Conservation (phyloP, 2,888 invertebrate genomes). For the Mythimna pallens region DNA sequence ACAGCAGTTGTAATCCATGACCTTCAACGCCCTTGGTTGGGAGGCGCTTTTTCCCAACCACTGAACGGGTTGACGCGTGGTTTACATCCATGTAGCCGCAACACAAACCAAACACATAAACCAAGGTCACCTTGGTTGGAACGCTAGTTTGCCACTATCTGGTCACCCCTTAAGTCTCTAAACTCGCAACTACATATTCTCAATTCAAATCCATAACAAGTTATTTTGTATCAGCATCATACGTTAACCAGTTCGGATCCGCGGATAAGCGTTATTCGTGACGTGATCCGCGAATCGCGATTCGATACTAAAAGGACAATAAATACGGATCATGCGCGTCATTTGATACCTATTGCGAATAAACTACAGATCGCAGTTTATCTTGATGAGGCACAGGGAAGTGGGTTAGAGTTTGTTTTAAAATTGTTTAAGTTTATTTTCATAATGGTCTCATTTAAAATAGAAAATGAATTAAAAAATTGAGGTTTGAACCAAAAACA, state of each 20-base stretch:
- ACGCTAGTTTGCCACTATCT: too few species aligned
- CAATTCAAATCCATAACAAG: constrained; percentile 15
- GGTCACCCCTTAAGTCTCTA: background rate
- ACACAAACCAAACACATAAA: too few species aligned
- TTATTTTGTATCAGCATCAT: constrained; percentile 29
- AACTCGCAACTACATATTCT: too few species aligned
- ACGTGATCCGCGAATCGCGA: constrained; percentile 42
- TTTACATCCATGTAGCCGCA: too few species aligned
- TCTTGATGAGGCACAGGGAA: constrained; percentile 44
- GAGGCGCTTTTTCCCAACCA: too few species aligned
- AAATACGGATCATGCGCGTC: constrained; percentile 65
- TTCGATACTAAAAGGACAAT: constrained; percentile 56
- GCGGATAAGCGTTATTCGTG: constrained; percentile 52
- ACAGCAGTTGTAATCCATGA: too few species aligned
- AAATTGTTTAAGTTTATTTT: constrained; percentile 11
- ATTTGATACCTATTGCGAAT: constrained; percentile 62
- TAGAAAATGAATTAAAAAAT: background rate
- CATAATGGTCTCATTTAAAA: background rate
- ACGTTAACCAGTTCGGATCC: constrained; percentile 31
- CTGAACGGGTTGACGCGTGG: too few species aligned
- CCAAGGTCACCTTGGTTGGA: too few species aligned
- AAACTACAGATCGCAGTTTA: constrained; percentile 58
- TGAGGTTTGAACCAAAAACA: too few species aligned
- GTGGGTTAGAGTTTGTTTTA: constrained; percentile 22
- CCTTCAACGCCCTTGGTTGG: too few species aligned